Base-by-base conservation (phyloP, 2,113 vertebrate genomes). In the Ivindomyrus marchei region DNA sequence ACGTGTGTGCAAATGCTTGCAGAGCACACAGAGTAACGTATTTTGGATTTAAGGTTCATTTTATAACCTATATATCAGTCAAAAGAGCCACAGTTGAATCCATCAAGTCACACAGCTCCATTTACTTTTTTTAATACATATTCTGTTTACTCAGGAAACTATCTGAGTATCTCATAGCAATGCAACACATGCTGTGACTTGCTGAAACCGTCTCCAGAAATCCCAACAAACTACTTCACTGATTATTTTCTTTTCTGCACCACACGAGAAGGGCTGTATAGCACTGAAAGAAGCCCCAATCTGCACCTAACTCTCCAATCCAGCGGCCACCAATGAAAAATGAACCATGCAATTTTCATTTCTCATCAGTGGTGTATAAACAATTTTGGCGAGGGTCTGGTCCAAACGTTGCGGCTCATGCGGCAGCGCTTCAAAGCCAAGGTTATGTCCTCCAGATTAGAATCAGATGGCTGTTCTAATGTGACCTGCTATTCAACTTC, bases 401-500 rank as follows among this genome's bases (percentile, higher is more conserved):
- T 66, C 89, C 77, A 85, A 88, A 56, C 47, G 46, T 31, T 56
- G 53, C 19, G 56, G 89, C 45, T 91, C 42, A 24, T 39, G 36
- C 46, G n/a, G 46, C 90, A 21, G 88, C 0, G 21, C 70, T 85
- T 91, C 89, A 90, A 90, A 91, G 89, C 91, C 90, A 36, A 53
- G 50, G 49, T 56, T 90, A 58, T 36, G 53, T 91, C 53, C 77
- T 90, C 86, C 45, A 83, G 83, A 91, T 88, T 31, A 88, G 89
- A 91, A 88, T 91, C 91, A 91, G 52, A 85, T 88, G 89, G 88
- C 50, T 88, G 86, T 85, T 90, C 70, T 49, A 58, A 80, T 77
- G 36, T 91, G 90, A 91, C 90, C 89, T 46, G 45, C 45, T 91
- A 24, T 88, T 89, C 90, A 89, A 91, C 88, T 91, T 89, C 83